A percentile compares a stretch with the other conserved stretches of the same genome.
Conservation (phyloP, 2,797 vertebrate genomes). For the Ataeniobius toweri region DNA sequence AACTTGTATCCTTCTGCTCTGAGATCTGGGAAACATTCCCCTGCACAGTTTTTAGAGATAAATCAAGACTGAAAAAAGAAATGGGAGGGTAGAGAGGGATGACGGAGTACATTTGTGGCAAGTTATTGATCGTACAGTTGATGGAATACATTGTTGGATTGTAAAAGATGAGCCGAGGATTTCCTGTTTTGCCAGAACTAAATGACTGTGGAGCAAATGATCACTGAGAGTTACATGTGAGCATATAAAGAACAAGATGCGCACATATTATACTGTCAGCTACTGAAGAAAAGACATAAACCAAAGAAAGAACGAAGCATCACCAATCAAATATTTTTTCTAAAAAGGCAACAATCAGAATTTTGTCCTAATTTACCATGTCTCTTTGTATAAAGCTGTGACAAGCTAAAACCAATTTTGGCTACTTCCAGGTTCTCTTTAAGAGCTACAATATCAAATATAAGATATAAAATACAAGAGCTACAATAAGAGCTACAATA, state of each 20-base stretch:
- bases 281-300: constrained; percentile 1
- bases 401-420: background rate
- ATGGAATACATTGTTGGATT: constrained; percentile 45
- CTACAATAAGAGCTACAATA: too few relatives aligned
- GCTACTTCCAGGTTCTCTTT: background rate
- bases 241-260: constrained; percentile 36
- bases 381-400: background rate
- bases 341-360: background rate
- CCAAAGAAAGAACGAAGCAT: background rate
- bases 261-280: constrained; percentile 6
- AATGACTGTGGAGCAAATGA: constrained; percentile 54
- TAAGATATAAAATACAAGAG: too few relatives aligned
- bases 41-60: constrained; percentile 51
- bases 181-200: constrained; percentile 41
- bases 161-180: constrained; percentile 52
- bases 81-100: constrained; percentile 38
- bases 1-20: constrained; percentile 33
- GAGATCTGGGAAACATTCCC: constrained; percentile 31
- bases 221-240: constrained; percentile 7
- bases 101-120: constrained; percentile 38
- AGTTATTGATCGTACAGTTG: constrained; percentile 37
- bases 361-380: background rate
- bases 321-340: background rate
- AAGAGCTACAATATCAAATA: background rate
- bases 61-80: constrained; percentile 43